A percentile compares a stretch with the other conserved stretches of the same genome.
These are phyloP conservation scores for Acleris holmiana DNA, from an alignment of 2,888 invertebrate species.

Conservation along the genomic window DNA sequence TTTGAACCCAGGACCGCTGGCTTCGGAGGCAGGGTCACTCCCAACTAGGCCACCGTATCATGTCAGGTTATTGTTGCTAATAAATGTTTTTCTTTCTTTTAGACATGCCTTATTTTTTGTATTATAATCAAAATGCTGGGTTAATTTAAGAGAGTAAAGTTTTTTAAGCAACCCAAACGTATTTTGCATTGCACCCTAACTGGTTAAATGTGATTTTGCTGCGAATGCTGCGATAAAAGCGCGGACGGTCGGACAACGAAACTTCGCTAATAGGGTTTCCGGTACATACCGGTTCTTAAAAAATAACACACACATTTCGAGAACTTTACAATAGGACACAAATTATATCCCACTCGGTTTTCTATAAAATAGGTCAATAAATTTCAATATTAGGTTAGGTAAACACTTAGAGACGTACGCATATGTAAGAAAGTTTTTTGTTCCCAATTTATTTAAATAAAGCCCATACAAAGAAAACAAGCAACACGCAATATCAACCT, in stretches of 20 bases:
- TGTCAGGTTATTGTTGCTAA: too few relatives aligned
- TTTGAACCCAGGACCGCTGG: too few relatives aligned
- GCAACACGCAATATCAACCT: background rate
- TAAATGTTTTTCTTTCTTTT: too few relatives aligned
- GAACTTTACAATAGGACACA: background rate
- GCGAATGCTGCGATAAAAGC: constrained; percentile 21
- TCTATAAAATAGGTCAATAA: background rate
- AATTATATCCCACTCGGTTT: background rate
- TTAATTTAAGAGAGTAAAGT: constrained; percentile 7
- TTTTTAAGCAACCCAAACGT: constrained; percentile 4
- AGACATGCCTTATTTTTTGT: background rate
- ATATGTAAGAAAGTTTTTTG: too few relatives aligned
- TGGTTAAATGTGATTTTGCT: constrained; percentile 26
- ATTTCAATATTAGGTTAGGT: background rate
- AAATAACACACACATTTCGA: background rate
- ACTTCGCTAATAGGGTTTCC: constrained; percentile 33
- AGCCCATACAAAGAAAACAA: background rate
- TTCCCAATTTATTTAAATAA: too few relatives aligned
- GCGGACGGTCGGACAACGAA: constrained; percentile 27
- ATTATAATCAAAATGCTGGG: background rate
- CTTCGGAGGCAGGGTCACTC: too few relatives aligned
- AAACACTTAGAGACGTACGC: too few relatives aligned
- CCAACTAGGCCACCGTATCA: too few relatives aligned
- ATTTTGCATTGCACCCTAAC: constrained; percentile 20
- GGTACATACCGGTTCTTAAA: constrained; percentile 15